Percentiles rank a stretch among this genome's conserved stretches.
These are phyloP conservation scores for Hydrotaea diabolus DNA, from an alignment of 2,888 invertebrate genomes.

Conservation along the genomic window DNA sequence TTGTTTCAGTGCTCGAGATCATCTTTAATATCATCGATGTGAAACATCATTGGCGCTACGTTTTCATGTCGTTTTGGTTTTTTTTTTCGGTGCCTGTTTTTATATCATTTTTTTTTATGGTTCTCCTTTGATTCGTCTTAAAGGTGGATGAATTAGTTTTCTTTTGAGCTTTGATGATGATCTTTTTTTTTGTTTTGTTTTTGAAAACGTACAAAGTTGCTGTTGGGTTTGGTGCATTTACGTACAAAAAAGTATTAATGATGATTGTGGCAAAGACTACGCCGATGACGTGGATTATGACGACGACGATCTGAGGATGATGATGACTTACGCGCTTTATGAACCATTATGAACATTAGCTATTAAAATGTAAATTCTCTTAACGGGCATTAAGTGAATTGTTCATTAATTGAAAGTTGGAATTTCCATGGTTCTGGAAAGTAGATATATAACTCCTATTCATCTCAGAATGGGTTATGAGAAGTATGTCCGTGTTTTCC, in stretches of 20 bases:
- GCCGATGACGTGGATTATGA: slow-evolving; percentile 14
- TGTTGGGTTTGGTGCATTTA: slow-evolving; percentile 38
- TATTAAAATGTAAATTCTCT: no score
- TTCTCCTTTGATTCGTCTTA: slow-evolving; percentile 22
- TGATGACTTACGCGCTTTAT: slow-evolving; percentile 57
- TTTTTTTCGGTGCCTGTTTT: not conserved
- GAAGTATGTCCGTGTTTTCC: no score
- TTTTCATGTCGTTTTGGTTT: slow-evolving; percentile 43
- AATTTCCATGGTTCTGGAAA: not conserved
- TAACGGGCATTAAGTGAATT: slow-evolving; percentile 47
- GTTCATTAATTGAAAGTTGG: slow-evolving; percentile 40
- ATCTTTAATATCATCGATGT: slow-evolving; percentile 66
- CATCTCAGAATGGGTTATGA: no score
- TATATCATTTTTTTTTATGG: slow-evolving; percentile 27
- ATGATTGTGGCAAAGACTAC: slow-evolving; percentile 22
- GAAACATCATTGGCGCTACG: slow-evolving; percentile 66
- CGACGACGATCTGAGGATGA: not conserved
- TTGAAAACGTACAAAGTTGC: slow-evolving; percentile 27
- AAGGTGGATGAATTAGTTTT: slow-evolving; percentile 49
- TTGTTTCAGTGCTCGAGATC: slow-evolving; percentile 56
- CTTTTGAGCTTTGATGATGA: slow-evolving; percentile 17
- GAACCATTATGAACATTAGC: slow-evolving; percentile 61
- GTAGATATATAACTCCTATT: no score
- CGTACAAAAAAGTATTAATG: not conserved
- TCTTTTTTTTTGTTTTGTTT: not conserved